phyloP scores from a whole-genome alignment of 2,888 invertebrate species.

The Axea sp. region DNA sequence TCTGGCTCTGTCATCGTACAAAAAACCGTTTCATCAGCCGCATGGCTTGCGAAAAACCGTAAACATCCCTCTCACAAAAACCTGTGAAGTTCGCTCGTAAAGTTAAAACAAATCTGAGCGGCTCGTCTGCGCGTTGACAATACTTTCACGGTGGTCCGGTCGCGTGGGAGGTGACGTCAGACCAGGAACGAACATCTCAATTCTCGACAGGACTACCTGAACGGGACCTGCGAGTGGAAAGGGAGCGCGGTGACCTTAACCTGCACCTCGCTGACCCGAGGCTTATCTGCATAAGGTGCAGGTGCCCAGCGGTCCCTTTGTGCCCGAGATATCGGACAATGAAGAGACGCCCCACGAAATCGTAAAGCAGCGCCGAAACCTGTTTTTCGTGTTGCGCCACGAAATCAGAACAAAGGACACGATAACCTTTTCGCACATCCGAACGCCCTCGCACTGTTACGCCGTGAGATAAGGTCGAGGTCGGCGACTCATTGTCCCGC shows the following conservation, averaged over 20 bases:
- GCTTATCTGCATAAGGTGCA: constrained; percentile 78
- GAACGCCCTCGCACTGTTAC: constrained; percentile 43
- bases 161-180: constrained; percentile 72
- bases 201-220: constrained; percentile 71
- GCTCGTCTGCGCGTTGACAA: constrained; percentile 61
- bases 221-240: constrained; percentile 61
- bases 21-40: constrained; percentile 36
- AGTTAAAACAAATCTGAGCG: constrained; percentile 42
- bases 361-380: constrained; percentile 61
- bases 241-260: constrained; percentile 66
- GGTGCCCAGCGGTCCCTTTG: constrained; percentile 77
- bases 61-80: constrained; percentile 47
- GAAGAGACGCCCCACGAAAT: constrained; percentile 60
- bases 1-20: constrained; percentile 41
- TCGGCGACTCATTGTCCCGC: constrained; percentile 27
- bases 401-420: constrained; percentile 52
- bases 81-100: constrained; percentile 52
- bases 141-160: constrained; percentile 67
- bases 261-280: constrained; percentile 64
- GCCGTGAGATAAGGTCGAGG: constrained; percentile 45
- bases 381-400: constrained; percentile 46
- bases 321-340: constrained; percentile 61
- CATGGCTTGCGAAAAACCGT: constrained; percentile 44
- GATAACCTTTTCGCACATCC: constrained; percentile 55
- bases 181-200: constrained; percentile 69